Conservation (phyloP, 2,888 invertebrate genomes). For the Phengaris arion region DNA sequence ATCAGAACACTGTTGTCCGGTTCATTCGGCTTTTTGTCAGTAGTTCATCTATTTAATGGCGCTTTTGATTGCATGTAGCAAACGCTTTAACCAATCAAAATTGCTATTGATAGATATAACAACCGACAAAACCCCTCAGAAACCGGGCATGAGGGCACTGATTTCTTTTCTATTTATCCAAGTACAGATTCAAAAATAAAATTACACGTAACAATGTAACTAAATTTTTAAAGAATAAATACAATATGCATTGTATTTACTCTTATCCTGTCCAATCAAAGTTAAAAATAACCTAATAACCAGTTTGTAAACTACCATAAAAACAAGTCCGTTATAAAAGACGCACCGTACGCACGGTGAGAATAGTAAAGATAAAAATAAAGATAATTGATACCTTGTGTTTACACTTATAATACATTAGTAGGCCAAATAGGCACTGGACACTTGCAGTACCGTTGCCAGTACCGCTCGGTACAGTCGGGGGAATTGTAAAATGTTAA, state of each 20-base stretch:
- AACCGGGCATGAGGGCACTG: too few species aligned
- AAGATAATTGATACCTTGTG: constrained; percentile 30
- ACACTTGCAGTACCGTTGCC: constrained; percentile 60
- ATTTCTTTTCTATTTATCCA: neutral
- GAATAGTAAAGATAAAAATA: constrained; percentile 25
- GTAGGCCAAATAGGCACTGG: constrained; percentile 54
- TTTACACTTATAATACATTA: constrained; percentile 46
- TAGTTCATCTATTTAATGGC: too few species aligned
- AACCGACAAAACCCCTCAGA: too few species aligned
- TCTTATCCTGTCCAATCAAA: constrained; percentile 3
- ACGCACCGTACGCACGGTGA: constrained; percentile 14
- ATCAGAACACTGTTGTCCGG: too few species aligned
- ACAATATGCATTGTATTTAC: neutral
- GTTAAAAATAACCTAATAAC: constrained; percentile 15
- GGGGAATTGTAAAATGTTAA: constrained; percentile 4
- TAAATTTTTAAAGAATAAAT: neutral
- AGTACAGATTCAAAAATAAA: neutral
- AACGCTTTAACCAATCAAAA: too few species aligned
- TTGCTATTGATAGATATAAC: too few species aligned
- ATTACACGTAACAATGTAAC: too few species aligned
- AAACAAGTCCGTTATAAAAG: constrained; percentile 14
- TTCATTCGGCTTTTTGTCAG: too few species aligned
- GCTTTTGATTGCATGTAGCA: too few species aligned
- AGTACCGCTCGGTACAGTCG: constrained; percentile 44
- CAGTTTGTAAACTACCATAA: constrained; percentile 12